Base-by-base conservation (phyloP, 1,140 invertebrate species). In the Aphidius gifuensis region DNA sequence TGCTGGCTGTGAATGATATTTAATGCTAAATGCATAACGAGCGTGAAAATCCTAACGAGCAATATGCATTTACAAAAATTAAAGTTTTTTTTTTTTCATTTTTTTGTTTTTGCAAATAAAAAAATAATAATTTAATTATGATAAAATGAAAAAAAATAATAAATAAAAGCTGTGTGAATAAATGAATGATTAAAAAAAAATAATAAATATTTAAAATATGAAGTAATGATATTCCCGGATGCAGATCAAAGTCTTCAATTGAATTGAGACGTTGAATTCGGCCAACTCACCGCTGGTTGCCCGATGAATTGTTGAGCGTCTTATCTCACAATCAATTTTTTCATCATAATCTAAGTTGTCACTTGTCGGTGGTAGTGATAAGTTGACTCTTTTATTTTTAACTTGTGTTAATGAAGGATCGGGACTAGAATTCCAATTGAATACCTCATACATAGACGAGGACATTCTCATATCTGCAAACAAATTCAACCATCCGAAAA, bases 391-490 rank as follows among this genome's bases (percentile, higher is more conserved):
- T 72, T 80, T 80, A 77, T 70, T 73, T 77, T 79, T 80, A 67
- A 72, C 77, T 69, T 78, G 73, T 70, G 75, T 80, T 79, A 79
- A 72, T 65, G 76, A 75, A 72, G 78, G 74, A 74, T 80, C 79
- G 63, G 80, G 71, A 72, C 75, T 75, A 75, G 72, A 69, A 75
- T 83, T 85, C 87, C 87, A 89, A 84, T 88, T 86, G 80, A 89
- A 88, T 69, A 89, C 86, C 82, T 89, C 88, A 81, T 89, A 88
- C 86, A 89, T 89, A 74, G 88, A 88, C 77, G 86, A 85, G 76
- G 87, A 87, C 80, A 86, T 88, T 82, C 83, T 80, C 78, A 84
- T 82, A 85, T 87, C 85, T 87, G 85, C 68, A 83, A 85, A 82
- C 66, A 80, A 78, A 78, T 65, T 55, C 66, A 73, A 68, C 69